Evolutionary conservation across 2,888 invertebrate genomes (phyloP), one percentile per base, ranked within the genome.

Genomic region (Caenorhabditis afra): DNA sequence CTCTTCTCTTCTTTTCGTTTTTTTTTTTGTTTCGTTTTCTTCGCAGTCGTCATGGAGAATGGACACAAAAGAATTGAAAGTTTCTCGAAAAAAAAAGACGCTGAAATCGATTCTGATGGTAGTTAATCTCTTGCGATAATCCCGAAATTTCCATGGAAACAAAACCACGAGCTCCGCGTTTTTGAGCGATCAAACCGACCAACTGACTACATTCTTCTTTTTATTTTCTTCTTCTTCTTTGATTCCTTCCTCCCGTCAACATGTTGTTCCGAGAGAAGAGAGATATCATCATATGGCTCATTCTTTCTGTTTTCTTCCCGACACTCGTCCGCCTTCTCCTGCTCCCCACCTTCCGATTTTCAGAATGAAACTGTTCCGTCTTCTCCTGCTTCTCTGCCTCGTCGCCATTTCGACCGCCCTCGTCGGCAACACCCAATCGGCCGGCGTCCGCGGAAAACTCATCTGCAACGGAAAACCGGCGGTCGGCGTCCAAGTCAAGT

Each of bases 391-490:
- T 10, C 57, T 82, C 29, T 52, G 50, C 35, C 61, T 81, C 11
- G 44, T 73, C 47, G 59, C 65, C 18, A 12, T 57, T 8, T 47
- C 58, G 14, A 16, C 29, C 0, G 79, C 79, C 18, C 57, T 83
- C 29, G 78, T 83, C 62, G 83, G 83, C n/a, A 61, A 81, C 41
- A 77, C 77, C n/a, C 83, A 83, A 44, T 81, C 81, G 3, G 64
- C 67, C 16, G 81, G 77, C 44, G 81, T 81, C 23, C 74, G 81
- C n/a, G 83, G 83, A 50, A 76, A 75, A 49, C 65, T 84, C 29
- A 80, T 82, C 20, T 84, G 84, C 44, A 79, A 83, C 57, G 78
- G 79, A 20, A 62, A 65, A 4, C 84, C 82, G 18, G 78, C 81
- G 1, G 79, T 67, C 29, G 84, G 84, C 47, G 84, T 81, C 7